Percentiles rank a stretch among this genome's conserved stretches.
Conservation (phyloP, 2,888 invertebrate genomes). For the Phaonia tiefii region DNA sequence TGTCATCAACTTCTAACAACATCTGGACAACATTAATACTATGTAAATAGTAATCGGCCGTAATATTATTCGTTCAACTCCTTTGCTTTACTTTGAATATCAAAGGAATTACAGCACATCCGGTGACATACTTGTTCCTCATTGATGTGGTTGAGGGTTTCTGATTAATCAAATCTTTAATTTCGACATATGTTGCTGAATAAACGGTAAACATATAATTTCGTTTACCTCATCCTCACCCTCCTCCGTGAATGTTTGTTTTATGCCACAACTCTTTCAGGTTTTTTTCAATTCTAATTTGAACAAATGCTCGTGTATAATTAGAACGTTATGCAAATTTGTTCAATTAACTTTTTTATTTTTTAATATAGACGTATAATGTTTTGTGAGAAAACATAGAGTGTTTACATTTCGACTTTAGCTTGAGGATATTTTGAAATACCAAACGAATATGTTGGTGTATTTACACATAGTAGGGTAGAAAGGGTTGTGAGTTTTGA, state of each 20-base stretch:
- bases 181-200: constrained; percentile 62
- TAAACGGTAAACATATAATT: constrained; percentile 52
- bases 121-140: too few species aligned
- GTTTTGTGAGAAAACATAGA: constrained; percentile 33
- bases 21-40: too few species aligned
- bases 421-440: constrained; percentile 41
- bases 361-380: constrained; percentile 9
- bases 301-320: constrained; percentile 55
- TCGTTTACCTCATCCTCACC: neutral
- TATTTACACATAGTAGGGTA: too few species aligned
- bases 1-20: too few species aligned
- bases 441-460: constrained; percentile 18
- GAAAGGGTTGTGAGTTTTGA: too few species aligned
- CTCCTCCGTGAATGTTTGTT: constrained; percentile 15
- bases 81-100: too few species aligned
- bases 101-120: too few species aligned
- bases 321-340: constrained; percentile 61
- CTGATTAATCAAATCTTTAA: constrained; percentile 35
- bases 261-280: constrained; percentile 11
- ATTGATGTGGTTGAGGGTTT: neutral
- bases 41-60: too few species aligned
- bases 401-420: constrained; percentile 29
- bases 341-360: constrained; percentile 42
- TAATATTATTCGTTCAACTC: too few species aligned
- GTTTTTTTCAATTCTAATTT: constrained; percentile 53